Conservation (phyloP, 92 coral and sea anemone species). For the Bergia sp. region DNA sequence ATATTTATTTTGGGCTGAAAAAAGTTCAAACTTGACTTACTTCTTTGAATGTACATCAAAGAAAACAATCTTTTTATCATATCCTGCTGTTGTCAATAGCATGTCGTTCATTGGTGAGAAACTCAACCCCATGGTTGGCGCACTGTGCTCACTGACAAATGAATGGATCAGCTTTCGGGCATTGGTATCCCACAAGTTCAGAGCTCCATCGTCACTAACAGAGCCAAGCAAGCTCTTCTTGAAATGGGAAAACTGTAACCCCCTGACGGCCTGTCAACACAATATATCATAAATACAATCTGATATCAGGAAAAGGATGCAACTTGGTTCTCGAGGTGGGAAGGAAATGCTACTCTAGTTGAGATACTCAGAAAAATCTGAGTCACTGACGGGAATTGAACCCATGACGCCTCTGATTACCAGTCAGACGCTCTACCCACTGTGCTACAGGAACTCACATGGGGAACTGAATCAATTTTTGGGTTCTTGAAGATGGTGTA, state of each 20-base stretch:
- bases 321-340: too few relatives aligned
- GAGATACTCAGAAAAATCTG: too few relatives aligned
- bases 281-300: not conserved
- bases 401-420: too few relatives aligned
- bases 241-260: conserved; percentile 86
- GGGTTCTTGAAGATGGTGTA: too few relatives aligned
- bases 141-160: conserved; percentile 89
- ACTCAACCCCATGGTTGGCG: conserved; percentile 89
- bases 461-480: too few relatives aligned
- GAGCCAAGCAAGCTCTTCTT: conserved; percentile 92
- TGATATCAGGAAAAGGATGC: too few relatives aligned
- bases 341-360: too few relatives aligned
- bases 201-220: conserved; percentile 98
- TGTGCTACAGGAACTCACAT: too few relatives aligned
- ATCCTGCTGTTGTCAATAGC: conserved; percentile 89
- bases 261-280: conserved; percentile 78
- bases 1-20: not conserved
- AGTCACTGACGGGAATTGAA: too few relatives aligned
- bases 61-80: conserved; percentile 91
- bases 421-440: too few relatives aligned
- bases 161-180: conserved; percentile 80
- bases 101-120: conserved; percentile 98
- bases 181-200: conserved; percentile 95
- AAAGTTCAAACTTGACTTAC: conserved; percentile 52
- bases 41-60: conserved; percentile 95